phyloP scores from a whole-genome alignment of 2,113 vertebrate genomes.

The Pyxicephalus adspersus region DNA sequence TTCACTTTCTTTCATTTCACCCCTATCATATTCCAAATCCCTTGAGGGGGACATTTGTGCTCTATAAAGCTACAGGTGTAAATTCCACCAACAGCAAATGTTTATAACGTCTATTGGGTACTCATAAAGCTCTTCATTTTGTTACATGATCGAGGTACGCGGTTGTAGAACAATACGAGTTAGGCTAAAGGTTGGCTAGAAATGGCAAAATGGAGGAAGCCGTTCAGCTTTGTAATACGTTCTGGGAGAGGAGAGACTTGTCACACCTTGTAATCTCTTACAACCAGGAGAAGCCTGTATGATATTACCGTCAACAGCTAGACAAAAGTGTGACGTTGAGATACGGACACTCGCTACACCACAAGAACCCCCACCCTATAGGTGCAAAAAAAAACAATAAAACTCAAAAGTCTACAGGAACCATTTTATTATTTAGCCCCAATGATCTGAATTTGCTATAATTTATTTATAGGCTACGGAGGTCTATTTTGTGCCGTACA shows the following conservation, averaged over 20 bases:
- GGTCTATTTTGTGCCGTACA: too few species aligned
- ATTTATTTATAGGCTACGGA: too few species aligned
- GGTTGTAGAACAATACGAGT: slow-evolving; percentile 13
- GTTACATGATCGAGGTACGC: slow-evolving; percentile 2
- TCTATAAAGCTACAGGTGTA: slow-evolving; percentile 48
- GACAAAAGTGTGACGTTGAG: too few species aligned
- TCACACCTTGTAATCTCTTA: slow-evolving; percentile 24
- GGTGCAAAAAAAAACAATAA: too few species aligned
- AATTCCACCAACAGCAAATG: slow-evolving; percentile 15
- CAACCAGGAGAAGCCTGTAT: not conserved
- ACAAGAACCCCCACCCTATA: too few species aligned
- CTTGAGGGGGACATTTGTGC: not conserved
- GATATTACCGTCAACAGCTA: not conserved
- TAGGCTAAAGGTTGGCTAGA: slow-evolving; percentile 6
- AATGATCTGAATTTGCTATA: too few species aligned
- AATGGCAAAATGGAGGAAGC: slow-evolving; percentile 12
- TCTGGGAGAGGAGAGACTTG: slow-evolving; percentile 23
- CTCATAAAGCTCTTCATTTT: slow-evolving; percentile 4
- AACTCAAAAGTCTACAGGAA: too few species aligned
- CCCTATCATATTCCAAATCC: slow-evolving; percentile 19
- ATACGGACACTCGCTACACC: too few species aligned
- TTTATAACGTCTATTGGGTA: slow-evolving; percentile 22
- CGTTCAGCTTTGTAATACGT: not conserved
- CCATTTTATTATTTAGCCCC: too few species aligned
- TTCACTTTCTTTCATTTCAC: slow-evolving; percentile 48